These are phyloP conservation scores for Subacronicta megacephala DNA, from an alignment of 2,888 invertebrate genomes.

Conservation along the genomic window DNA sequence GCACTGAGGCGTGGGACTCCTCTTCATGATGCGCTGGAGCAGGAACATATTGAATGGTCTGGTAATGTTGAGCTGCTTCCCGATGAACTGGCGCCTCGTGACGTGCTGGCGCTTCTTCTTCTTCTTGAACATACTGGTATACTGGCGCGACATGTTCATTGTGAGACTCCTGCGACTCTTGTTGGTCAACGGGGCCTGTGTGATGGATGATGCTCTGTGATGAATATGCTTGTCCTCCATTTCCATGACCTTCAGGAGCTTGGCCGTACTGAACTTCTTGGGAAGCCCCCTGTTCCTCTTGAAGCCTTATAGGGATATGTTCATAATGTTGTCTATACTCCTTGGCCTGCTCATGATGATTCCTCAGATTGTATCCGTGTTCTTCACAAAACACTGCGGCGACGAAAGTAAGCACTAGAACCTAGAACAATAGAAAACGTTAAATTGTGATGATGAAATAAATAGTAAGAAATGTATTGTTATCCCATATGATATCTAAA, in stretches of 20 bases:
- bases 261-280: constrained; percentile 40
- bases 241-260: constrained; percentile 50
- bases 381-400: constrained; percentile 70
- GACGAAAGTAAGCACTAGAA: constrained; percentile 69
- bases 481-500: constrained; percentile 37
- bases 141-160: constrained; percentile 70
- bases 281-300: constrained; percentile 61
- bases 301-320: constrained; percentile 59
- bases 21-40: constrained; percentile 63
- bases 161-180: constrained; percentile 68
- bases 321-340: constrained; percentile 70
- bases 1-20: constrained; percentile 23
- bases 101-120: constrained; percentile 54
- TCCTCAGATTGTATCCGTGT: constrained; percentile 67
- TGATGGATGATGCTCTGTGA: constrained; percentile 74
- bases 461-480: constrained; percentile 31
- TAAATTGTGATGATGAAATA: constrained; percentile 12
- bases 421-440: constrained; percentile 66
- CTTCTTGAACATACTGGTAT: constrained; percentile 69
- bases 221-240: constrained; percentile 67
- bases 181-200: constrained; percentile 63
- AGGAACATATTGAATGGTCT: constrained; percentile 51
- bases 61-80: constrained; percentile 52
- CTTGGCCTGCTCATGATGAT: constrained; percentile 70
- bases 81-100: constrained; percentile 44